Percentiles rank a stretch among this genome's conserved stretches.
phyloP scores from a whole-genome alignment of 2,888 invertebrate genomes.

The Pelosia muscerda region DNA sequence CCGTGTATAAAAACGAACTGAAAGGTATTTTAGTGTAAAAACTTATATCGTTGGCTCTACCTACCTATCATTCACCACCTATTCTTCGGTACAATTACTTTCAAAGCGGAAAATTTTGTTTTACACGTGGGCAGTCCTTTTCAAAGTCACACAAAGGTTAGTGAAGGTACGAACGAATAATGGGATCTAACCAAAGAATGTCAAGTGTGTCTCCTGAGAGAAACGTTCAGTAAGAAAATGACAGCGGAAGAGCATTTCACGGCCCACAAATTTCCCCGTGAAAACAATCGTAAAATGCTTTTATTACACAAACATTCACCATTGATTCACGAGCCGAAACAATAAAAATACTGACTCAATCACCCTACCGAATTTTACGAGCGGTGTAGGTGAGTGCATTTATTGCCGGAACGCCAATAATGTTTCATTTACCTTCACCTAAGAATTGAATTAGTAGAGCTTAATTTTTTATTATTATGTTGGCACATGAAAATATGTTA shows the following conservation, averaged over 20 bases:
- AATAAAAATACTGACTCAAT: conserved; percentile 87
- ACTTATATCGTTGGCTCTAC: background rate
- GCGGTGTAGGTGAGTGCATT: conserved; percentile 80
- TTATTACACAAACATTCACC: conserved; percentile 85
- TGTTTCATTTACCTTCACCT: conserved; percentile 77
- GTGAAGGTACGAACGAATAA: conserved; percentile 50
- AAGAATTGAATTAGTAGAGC: conserved; percentile 56
- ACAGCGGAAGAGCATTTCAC: conserved; percentile 79
- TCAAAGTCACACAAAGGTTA: conserved; percentile 33
- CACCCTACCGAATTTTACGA: conserved; percentile 83
- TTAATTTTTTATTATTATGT: conserved; percentile 43
- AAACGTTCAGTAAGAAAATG: conserved; percentile 76
- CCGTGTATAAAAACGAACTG: background rate
- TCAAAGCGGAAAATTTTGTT: conserved; percentile 33
- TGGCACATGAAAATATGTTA: conserved; percentile 26
- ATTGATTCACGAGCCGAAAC: conserved; percentile 84
- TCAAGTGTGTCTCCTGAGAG: conserved; percentile 68
- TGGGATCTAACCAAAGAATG: conserved; percentile 63
- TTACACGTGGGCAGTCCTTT: conserved; percentile 32
- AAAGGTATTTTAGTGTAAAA: background rate
- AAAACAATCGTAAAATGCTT: conserved; percentile 85
- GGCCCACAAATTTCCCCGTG: conserved; percentile 84
- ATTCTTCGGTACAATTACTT: conserved; percentile 34
- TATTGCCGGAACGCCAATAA: conserved; percentile 77
- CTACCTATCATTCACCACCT: conserved; percentile 26